Base-by-base conservation (phyloP, 2,113 vertebrate genomes). In the Ictalurus punctatus region DNA sequence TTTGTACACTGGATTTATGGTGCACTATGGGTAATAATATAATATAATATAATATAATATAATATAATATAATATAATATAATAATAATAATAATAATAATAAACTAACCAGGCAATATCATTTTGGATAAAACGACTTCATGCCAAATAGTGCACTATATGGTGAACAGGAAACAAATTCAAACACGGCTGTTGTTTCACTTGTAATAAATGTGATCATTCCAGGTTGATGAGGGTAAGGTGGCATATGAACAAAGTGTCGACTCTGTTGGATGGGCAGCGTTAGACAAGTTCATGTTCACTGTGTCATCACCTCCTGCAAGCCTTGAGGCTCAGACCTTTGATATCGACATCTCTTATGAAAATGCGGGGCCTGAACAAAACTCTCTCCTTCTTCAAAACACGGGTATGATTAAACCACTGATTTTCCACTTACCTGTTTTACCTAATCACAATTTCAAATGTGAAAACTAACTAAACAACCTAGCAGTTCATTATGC, bases 291-390 rank as follows among this genome's bases (percentile, higher is more conserved):
- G 25, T 96, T 98, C 91, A 96, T 89, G 0, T 98, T 98, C 93
- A 95, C 92, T 0, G 91, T 94, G 27, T 94, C 93, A 14, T 98
- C 97, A 40, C 94, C 95, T 5, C 97, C 97, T 34, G 95, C 96
- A 81, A 88, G 89, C 88, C 91, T 98, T 79, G 95, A 96, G 71
- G 93, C 93, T 8, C 95, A 97, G 86, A 93, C 94, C 52, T 98
- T 98, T 86, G 93, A 37, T 86, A 93, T 99, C 84, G 94, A 94
- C 54, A 96, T 98, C 95, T 99, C 97, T 0, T 98, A 97, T 90
- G 97, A 97, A 91, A 94, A 96, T 87, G 90, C 88, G 10, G 94
- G 95, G 52, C 94, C 95, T 63, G 94, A 95, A 90, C 89, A 3
- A 85, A 95, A 92, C 71, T 97, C 96, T 79, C 79, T 27, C 80